phyloP scores from a whole-genome alignment of 2,888 invertebrate species.

The Aphodius granarius region DNA sequence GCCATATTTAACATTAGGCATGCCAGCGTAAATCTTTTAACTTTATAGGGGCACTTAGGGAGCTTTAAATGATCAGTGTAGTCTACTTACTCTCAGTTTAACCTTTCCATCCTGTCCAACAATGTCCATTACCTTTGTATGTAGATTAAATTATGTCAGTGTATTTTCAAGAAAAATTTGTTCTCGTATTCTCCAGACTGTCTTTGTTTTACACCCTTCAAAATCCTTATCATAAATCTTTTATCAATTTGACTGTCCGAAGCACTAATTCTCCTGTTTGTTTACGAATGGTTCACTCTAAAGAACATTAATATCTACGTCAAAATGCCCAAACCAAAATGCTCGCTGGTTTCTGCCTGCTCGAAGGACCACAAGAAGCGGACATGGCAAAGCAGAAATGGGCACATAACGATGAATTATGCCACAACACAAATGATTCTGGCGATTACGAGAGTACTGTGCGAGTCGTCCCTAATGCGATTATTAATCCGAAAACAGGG shows the following conservation, averaged over 20 bases:
- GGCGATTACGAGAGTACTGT: constrained; percentile 18
- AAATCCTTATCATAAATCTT: not conserved
- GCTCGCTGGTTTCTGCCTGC: not conserved
- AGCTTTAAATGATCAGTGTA: not conserved
- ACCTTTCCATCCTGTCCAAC: not conserved
- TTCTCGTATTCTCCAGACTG: not conserved
- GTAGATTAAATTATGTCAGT: not conserved
- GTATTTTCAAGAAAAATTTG: not conserved
- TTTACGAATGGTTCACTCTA: not conserved
- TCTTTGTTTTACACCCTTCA: not conserved
- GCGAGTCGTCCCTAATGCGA: constrained; percentile 18
- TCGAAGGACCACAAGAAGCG: not conserved
- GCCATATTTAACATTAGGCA: not conserved
- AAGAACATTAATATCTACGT: not conserved
- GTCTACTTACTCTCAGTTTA: not conserved
- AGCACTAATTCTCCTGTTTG: not conserved
- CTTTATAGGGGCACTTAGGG: not conserved
- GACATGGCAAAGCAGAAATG: not conserved
- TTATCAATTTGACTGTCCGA: not conserved
- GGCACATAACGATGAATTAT: constrained; percentile 23
- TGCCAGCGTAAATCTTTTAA: not conserved
- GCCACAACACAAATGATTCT: constrained; percentile 19
- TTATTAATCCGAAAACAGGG: constrained; percentile 25
- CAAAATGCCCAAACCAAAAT: not conserved
- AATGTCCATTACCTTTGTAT: not conserved